Evolutionary conservation across 2,888 invertebrate genomes (phyloP).

Genomic region (Pycnomerus fuliginosus): DNA sequence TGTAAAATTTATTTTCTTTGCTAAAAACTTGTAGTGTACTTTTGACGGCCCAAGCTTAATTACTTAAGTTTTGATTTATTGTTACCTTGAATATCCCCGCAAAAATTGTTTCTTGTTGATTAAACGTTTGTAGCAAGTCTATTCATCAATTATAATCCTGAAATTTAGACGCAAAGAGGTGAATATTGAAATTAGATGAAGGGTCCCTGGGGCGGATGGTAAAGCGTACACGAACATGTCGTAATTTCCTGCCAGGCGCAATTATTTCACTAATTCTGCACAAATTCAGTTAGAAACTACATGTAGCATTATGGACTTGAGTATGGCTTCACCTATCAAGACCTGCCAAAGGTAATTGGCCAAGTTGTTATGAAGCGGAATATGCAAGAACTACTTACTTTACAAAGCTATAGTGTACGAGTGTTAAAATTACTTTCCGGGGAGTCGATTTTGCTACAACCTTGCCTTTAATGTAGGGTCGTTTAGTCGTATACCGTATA

Average conservation of each 20-base stretch:
- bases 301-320: constrained; percentile 17
- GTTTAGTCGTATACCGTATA: no score
- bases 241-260: constrained; percentile 28
- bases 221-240: constrained; percentile 14
- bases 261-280: constrained; percentile 28
- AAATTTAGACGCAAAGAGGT: constrained; percentile 5
- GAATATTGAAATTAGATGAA: constrained; percentile 11
- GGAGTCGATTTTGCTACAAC: no score
- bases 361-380: no score
- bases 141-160: constrained; percentile 7
- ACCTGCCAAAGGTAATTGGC: constrained; percentile 10
- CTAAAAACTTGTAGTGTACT: constrained; percentile 13
- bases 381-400: no score
- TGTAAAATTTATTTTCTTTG: constrained; percentile 20
- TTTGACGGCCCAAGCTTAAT: constrained; percentile 16
- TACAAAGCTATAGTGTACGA: no score
- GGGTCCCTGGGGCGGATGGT: constrained; percentile 2
- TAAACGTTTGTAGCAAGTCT: constrained; percentile 1
- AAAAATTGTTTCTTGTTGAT: no score
- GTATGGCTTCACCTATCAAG: constrained; percentile 8
- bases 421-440: no score
- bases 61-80: constrained; percentile 21
- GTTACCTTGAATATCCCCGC: constrained; percentile 9
- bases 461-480: no score
- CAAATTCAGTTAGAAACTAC: constrained; percentile 27